These are phyloP conservation scores for Anthopleura xanthogrammica DNA, from an alignment of 92 coral and sea anemone species.

Conservation along the genomic window DNA sequence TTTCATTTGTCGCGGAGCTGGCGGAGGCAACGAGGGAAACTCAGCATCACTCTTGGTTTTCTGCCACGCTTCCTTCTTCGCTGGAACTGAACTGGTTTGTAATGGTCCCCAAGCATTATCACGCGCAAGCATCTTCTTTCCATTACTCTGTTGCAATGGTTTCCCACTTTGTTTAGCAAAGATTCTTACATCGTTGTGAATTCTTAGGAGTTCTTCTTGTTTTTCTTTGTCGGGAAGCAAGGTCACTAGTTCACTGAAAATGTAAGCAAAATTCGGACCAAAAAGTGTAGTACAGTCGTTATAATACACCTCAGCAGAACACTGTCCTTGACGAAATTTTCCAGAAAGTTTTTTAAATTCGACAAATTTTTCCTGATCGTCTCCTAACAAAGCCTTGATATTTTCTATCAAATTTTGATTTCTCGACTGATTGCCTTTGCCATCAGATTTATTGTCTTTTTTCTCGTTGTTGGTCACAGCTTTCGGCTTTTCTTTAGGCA, in stretches of 20 bases:
- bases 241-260: constrained; percentile 80
- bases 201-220: constrained; percentile 62
- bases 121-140: constrained; percentile 20
- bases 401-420: constrained; percentile 74
- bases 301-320: constrained; percentile 75
- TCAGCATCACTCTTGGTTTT: constrained; percentile 42
- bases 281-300: constrained; percentile 66
- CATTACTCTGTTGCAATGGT: constrained; percentile 23
- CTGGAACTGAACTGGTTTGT: constrained; percentile 19
- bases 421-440: constrained; percentile 50
- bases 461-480: not conserved
- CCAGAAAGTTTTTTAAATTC: constrained; percentile 84
- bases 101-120: constrained; percentile 24
- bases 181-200: constrained; percentile 78
- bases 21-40: constrained; percentile 73
- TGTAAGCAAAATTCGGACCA: constrained; percentile 57
- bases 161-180: constrained; percentile 49
- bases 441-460: constrained; percentile 25
- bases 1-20: constrained; percentile 27
- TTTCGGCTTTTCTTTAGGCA: constrained; percentile 8
- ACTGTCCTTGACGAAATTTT: constrained; percentile 69
- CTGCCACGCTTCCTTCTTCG: not conserved
- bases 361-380: constrained; percentile 68
- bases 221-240: constrained; percentile 80
- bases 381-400: constrained; percentile 53